These are phyloP conservation scores for Caenorhabditis doughertyi DNA, from an alignment of 2,888 invertebrate species.

Conservation along the genomic window DNA sequence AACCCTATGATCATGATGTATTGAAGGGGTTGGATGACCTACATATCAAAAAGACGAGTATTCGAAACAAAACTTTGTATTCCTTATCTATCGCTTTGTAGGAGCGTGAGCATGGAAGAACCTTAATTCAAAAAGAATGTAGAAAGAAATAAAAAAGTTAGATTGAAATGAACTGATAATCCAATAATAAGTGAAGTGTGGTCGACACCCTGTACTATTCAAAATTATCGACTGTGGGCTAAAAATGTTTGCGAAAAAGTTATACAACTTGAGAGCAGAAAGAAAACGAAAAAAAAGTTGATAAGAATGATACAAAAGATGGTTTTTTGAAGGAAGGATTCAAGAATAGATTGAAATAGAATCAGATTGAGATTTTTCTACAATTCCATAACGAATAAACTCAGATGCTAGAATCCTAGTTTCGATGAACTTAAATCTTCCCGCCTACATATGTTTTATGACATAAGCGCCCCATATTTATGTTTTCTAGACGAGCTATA, in stretches of 20 bases:
- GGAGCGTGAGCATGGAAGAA: slow-evolving; percentile 19
- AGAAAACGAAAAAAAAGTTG: neutral
- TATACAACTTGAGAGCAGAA: slow-evolving; percentile 7
- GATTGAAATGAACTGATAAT: slow-evolving; percentile 6
- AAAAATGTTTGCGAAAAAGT: slow-evolving; percentile 1
- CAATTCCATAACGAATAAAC: no score
- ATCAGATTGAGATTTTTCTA: neutral
- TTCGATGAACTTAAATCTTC: no score
- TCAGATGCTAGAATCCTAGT: no score
- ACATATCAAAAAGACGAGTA: slow-evolving; percentile 19
- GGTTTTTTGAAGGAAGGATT: neutral
- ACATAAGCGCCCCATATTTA: no score
- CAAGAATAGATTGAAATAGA: neutral
- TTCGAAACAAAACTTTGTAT: slow-evolving; percentile 12
- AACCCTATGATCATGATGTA: slow-evolving; percentile 14
- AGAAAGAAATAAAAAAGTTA: neutral
- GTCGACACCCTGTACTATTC: slow-evolving; percentile 5
- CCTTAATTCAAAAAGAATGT: slow-evolving; percentile 16
- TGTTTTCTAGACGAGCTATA: neutral
- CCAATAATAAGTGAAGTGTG: slow-evolving; percentile 27
- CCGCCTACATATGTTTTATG: no score
- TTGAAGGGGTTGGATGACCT: slow-evolving; percentile 19
- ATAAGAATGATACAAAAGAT: neutral
- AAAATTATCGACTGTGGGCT: neutral
- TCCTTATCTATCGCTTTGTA: neutral